Conservation (phyloP, 2,113 vertebrate genomes). For the Ochotona princeps region DNA sequence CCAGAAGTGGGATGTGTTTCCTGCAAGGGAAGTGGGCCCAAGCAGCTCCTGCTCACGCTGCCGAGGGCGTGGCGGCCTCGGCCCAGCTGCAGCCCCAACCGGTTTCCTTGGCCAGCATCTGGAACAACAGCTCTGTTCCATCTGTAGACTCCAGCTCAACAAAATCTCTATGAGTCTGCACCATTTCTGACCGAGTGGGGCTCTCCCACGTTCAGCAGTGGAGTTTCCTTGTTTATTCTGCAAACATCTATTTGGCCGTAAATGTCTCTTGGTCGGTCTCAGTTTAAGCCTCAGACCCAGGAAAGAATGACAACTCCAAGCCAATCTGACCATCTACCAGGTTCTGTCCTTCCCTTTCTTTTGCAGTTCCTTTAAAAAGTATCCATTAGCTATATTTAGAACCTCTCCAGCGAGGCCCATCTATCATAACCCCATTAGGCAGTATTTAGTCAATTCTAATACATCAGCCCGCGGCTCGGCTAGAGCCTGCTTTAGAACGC, state of each 20-base stretch:
- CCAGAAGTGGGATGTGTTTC: background rate
- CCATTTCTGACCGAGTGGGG: background rate
- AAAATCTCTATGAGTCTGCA: no score
- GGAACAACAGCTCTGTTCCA: background rate
- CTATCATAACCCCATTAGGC: constrained; percentile 48
- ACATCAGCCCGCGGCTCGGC: constrained; percentile 14
- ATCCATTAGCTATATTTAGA: constrained; percentile 54
- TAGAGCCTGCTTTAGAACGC: constrained; percentile 59
- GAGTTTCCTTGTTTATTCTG: background rate
- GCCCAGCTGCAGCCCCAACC: no score
- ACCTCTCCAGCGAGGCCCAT: constrained; percentile 8
- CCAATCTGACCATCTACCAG: background rate
- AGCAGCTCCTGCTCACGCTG: background rate
- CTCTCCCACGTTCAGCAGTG: background rate
- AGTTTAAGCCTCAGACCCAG: constrained; percentile 30
- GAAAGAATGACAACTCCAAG: background rate
- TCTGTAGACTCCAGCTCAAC: background rate
- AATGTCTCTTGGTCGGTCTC: background rate
- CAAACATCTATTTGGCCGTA: background rate
- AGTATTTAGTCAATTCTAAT: constrained; percentile 64
- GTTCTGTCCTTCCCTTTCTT: background rate
- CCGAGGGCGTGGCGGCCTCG: no score
- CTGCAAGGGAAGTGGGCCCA: background rate
- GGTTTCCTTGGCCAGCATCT: background rate
- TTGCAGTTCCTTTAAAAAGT: constrained; percentile 28